A percentile compares a stretch with the other conserved stretches of the same genome.
Conservation (phyloP, 2,797 vertebrate genomes). For the Zenarchopterus dispar region DNA sequence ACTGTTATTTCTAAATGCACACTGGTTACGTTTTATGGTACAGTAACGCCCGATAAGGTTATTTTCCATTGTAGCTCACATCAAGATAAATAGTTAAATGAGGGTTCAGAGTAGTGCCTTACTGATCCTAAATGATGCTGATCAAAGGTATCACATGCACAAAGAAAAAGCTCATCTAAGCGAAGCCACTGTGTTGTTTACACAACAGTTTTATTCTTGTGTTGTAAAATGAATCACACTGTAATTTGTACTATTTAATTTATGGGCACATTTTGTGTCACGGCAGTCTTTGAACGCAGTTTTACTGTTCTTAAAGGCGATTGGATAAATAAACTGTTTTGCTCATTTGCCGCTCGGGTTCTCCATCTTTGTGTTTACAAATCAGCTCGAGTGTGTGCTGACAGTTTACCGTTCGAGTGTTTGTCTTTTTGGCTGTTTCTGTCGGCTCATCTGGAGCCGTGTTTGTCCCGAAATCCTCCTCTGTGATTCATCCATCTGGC, state of each 20-base stretch:
- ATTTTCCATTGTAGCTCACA: slow-evolving; percentile 11
- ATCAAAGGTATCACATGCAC: slow-evolving; percentile 47
- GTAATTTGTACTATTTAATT: slow-evolving; percentile 57
- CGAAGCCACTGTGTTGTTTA: slow-evolving; percentile 52
- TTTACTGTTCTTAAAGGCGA: slow-evolving; percentile 41
- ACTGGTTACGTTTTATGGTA: slow-evolving; percentile 48
- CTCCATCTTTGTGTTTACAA: slow-evolving; percentile 24
- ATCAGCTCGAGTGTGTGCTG: slow-evolving; percentile 14
- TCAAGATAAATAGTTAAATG: slow-evolving; percentile 28
- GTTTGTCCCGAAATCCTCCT: slow-evolving; percentile 50
- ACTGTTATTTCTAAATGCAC: slow-evolving; percentile 11
- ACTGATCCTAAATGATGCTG: slow-evolving; percentile 32
- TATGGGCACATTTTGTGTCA: slow-evolving; percentile 47
- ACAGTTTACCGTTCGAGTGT: slow-evolving; percentile 32
- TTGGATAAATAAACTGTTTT: slow-evolving; percentile 58
- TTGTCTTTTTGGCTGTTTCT: slow-evolving; percentile 42
- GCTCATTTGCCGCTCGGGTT: slow-evolving; percentile 25
- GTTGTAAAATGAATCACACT: slow-evolving; percentile 44
- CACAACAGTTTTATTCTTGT: slow-evolving; percentile 30
- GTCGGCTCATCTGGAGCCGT: slow-evolving; percentile 40
- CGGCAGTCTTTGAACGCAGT: slow-evolving; percentile 34
- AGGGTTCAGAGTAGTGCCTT: slow-evolving; percentile 37
- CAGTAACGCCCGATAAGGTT: slow-evolving; percentile 16
- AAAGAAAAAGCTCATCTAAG: slow-evolving; percentile 50
- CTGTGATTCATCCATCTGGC: slow-evolving; percentile 55